Percentiles rank a stretch among this genome's conserved stretches.
Conservation (phyloP, 2,113 vertebrate species). For the sheep (Ovis aries) region ARS-UI_Ramb_v3.0 NC_056066.1:83243001-83243500, state of each 20-base stretch:
- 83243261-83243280: not conserved
- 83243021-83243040: not conserved
- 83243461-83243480: not conserved
- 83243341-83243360: not conserved
- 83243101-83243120: not conserved
- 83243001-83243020: not conserved
- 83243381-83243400: not conserved
- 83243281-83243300: not conserved
- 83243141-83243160: not conserved
- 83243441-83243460: not conserved
- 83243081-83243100: not conserved
- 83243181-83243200: not conserved
- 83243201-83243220: not conserved
- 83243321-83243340: rapidly evolving
- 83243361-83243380: not conserved
- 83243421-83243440: not conserved
- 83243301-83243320: rapidly evolving
- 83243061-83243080: not conserved
- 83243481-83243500: not conserved
- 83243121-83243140: not conserved
- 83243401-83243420: not conserved
- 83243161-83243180: not conserved
- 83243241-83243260: not conserved
- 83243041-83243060: not conserved
- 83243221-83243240: not conserved